Evolutionary conservation across 1,140 invertebrate genomes (phyloP), one percentile per base, ranked within the genome.

Genomic region (Galleria mellonella): DNA sequence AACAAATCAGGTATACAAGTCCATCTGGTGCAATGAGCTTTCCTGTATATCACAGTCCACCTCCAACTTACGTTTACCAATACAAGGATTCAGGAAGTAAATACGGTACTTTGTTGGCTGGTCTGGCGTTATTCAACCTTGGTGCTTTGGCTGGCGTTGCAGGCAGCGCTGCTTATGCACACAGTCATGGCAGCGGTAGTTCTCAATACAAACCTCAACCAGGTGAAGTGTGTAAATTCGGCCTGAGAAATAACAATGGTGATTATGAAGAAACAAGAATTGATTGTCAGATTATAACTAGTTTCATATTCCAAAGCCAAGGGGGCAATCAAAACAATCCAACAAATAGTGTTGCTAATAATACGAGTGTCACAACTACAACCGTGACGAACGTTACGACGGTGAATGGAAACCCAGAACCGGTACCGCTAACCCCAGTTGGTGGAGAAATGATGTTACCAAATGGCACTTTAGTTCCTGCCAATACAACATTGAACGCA

Each of bases 191-290:
- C 4, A 63, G 33, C 9, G 81, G 83, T 42, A 66, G 57, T 39
- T 51, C 74, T 2, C 43, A 65, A 39, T 82, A 84, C 43, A 68
- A 59, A 41, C 52, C 74, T 3, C 43, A 65, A 39, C 71, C 71
- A 0, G 76, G 76, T 27, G 81, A 85, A 58, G 44, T 76, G 10
- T 85, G 81, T 32, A 82, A 76, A 57, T 82, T 85, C 42, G 81
- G 66, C 9, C 32, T 85, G 10, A 77, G 65, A 50, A 77, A 73
- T 52, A 72, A 72, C 14, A 84, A 82, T 43, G 78, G 77, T 9
- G 77, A 83, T 48, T 81, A 79, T 35, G 76, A 84, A 49, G 77
- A 82, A 61, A 84, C 81, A 0, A 81, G 48, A 66, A 84, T 84
- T 23, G 71, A 84, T 42, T 84, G 81, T 45, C 57, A 78, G 17